phyloP scores from a whole-genome alignment of 2,113 vertebrate species.

The Empidonax alnorum region DNA sequence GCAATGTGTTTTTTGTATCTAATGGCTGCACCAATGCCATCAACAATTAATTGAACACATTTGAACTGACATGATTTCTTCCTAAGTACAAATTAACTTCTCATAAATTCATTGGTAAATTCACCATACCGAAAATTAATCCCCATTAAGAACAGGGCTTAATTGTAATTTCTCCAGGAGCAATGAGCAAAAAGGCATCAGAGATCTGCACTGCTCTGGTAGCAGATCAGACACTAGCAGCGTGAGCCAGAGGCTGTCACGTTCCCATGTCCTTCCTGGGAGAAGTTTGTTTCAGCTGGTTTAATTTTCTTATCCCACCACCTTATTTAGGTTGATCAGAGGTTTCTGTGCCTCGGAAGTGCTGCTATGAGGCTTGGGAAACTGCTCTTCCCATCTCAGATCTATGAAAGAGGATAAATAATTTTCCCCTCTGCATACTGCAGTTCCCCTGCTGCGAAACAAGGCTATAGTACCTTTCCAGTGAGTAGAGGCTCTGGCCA shows the following conservation, averaged over 20 bases:
- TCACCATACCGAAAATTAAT: not conserved
- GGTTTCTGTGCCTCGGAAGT: not conserved
- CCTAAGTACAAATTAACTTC: slow-evolving; percentile 5
- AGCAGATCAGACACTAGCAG: not conserved
- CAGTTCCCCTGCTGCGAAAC: not conserved
- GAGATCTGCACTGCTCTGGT: not conserved
- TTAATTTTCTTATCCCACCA: not conserved
- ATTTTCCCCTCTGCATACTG: not conserved
- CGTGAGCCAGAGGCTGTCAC: not conserved
- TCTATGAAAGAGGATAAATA: not conserved
- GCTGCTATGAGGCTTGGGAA: not conserved
- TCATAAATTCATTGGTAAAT: not conserved
- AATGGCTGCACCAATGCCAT: not conserved
- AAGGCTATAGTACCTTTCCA: not conserved
- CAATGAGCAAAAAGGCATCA: not conserved
- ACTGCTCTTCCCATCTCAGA: not conserved
- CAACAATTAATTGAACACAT: not conserved
- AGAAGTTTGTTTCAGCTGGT: not conserved
- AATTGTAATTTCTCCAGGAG: not conserved
- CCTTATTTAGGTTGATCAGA: not conserved
- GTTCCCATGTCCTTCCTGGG: not conserved
- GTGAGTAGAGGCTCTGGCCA: not conserved
- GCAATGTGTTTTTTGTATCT: not conserved
- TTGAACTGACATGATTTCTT: not conserved
- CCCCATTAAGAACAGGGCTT: not conserved